Conservation (phyloP, 2,888 invertebrate genomes). For the Microctonus hyperodae region DNA sequence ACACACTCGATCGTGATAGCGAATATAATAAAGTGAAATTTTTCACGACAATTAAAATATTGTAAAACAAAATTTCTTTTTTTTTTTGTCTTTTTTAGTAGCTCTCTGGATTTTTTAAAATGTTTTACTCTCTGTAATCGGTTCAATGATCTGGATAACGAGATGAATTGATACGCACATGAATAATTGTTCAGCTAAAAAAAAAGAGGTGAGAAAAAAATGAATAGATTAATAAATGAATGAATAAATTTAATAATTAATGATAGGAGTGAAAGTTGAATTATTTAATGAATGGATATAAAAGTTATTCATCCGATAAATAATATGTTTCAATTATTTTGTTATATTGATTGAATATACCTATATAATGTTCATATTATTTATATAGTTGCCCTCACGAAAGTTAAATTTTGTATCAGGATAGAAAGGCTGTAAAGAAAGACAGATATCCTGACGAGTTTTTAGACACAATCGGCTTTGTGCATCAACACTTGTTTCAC, state of each 20-base stretch:
- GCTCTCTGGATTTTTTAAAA: constrained; percentile 15
- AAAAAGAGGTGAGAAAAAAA: neutral
- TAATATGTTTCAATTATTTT: neutral
- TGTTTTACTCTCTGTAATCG: constrained; percentile 12
- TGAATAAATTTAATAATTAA: neutral
- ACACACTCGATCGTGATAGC: constrained; percentile 35
- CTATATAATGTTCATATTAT: neutral
- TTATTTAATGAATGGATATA: constrained; percentile 10
- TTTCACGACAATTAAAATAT: neutral
- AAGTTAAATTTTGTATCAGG: constrained; percentile 12
- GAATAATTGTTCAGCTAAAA: neutral
- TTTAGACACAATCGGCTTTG: constrained; percentile 15
- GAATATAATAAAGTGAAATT: neutral
- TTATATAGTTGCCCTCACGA: neutral
- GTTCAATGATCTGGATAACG: constrained; percentile 2
- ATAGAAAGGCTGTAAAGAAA: constrained; percentile 7
- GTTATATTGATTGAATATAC: neutral
- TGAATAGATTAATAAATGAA: neutral
- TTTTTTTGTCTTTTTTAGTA: constrained; percentile 13
- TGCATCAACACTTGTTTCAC: constrained; percentile 6
- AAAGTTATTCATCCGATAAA: neutral
- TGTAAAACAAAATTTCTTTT: neutral
- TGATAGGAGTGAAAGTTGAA: neutral
- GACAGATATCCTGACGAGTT: neutral
- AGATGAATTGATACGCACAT: neutral